Evolutionary conservation across 2,113 vertebrate species (phyloP).

Genomic region (Neodon shergylaensis): DNA sequence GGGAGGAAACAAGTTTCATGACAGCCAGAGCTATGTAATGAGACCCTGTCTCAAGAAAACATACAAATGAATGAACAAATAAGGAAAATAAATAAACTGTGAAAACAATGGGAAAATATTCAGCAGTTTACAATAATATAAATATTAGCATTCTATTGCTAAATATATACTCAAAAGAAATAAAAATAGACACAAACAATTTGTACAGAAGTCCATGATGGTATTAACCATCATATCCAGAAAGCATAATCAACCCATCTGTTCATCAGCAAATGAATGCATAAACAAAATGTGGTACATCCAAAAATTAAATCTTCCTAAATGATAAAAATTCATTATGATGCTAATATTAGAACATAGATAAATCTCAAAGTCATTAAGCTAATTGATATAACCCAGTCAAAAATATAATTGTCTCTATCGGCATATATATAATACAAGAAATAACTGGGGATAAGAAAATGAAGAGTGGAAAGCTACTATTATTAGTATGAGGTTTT

Average conservation of each 20-base stretch:
- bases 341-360: not conserved
- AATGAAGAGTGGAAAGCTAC: not conserved
- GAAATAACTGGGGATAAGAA: not conserved
- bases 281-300: not conserved
- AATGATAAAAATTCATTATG: not conserved
- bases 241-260: not conserved
- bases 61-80: too few relatives aligned
- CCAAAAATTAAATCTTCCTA: not conserved
- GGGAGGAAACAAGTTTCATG: not conserved
- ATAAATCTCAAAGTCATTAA: not conserved
- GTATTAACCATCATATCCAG: not conserved
- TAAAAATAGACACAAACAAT: slow-evolving; percentile 23
- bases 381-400: not conserved
- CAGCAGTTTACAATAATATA: not conserved
- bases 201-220: not conserved
- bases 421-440: not conserved
- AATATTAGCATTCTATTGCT: not conserved
- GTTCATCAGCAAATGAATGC: not conserved
- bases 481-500: not conserved
- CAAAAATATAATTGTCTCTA: not conserved
- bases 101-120: not conserved
- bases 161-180: not conserved
- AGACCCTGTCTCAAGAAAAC: not conserved
- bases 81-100: not conserved
- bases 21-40: not conserved